Evolutionary conservation across 2,888 invertebrate genomes (phyloP), one percentile per base, ranked within the genome.

Genomic region (Eupithecia centaureata): DNA sequence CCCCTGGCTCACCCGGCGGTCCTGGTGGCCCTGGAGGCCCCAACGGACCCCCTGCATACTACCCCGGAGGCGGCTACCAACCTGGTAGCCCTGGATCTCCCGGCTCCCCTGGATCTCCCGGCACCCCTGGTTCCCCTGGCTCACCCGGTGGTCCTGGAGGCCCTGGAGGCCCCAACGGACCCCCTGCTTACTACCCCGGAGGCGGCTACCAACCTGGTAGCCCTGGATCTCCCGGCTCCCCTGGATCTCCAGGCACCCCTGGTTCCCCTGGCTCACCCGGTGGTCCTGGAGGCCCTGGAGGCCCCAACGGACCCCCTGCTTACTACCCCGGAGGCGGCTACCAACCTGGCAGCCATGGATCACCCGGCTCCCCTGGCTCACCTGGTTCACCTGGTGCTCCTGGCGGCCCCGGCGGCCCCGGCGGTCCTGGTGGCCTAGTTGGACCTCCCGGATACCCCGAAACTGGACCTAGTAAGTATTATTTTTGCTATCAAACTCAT

Each of bases 61-160:
- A 54, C 54, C 54, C 54, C 2, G 54, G 54, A 15, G 28, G 54
- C n/a, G 28, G 54, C 0, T 54, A 54, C 30, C 30, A 54, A 54
- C 54, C 54, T 38, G 72, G 73, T 64, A 70, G 72, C 7, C 78
- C 80, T 25, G 78, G 76, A 2, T 54, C 35, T 33, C 79, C 76
- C 10, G 73, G 68, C 7, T 68, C 69, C 35, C 76, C 79, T 1
- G 77, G 79, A 8, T 30, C 70, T 5, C 61, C 68, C 0, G 68
- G 78, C 18, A 63, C 70, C 33, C 78, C 76, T 59, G 79, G 79
- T 10, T 67, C 92, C 86, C 72, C 79, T 8, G 79, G 78, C 79
- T 8, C 18, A 10, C 71, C 67, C 68, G 79, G 52, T 73, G 25
- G 32, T 13, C 81, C 82, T 2, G 76, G 77, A 0, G 67, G 78